Evolutionary conservation across 2,888 invertebrate genomes (phyloP), one percentile per base, ranked within the genome.

Genomic region (Prosapia bicincta): DNA sequence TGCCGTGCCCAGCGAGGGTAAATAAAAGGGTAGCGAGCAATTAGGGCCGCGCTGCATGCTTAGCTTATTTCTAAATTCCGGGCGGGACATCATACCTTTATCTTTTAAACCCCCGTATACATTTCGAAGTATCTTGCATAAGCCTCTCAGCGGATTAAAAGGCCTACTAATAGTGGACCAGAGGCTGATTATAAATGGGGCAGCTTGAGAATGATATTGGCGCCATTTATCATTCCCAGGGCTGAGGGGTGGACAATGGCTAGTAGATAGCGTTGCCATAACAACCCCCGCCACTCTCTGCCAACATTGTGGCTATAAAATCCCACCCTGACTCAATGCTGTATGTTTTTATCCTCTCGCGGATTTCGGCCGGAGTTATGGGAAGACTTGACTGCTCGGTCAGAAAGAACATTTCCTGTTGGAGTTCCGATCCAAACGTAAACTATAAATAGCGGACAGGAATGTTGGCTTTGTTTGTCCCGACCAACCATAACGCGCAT

Each of bases 181-280:
- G 65, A 70, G 72, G 72, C 72, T 73, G 76, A 76, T 76, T 76
- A 76, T 76, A 76, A 76, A 76, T 76, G 76, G 76, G 73, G 24
- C 66, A 43, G 73, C 73, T 73, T 73, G 73, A 73, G 73, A 69
- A 73, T 73, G 76, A 76, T 76, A 76, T 76, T 76, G 76, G 76
- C 26, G 30, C 66, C 76, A 76, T 76, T 76, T 76, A 76, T 76
- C 76, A 76, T 76, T 54, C 65, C 72, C 54, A 38, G 72, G 65
- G 69, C 3, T n/a, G 69, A 30, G 66, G 72, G 67, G 32, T 43
- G 76, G 76, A 76, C 76, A 76, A 76, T 73, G 76, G 76, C 76
- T 66, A 76, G 43, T 73, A 69, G 73, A 73, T 73, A 73, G 69
- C 73, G 73, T 73, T 73, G 66, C 73, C 54, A 68, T 43, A 69